Conservation (phyloP, 2,113 vertebrate species). For the Ophthalmolycus amberensis region DNA sequence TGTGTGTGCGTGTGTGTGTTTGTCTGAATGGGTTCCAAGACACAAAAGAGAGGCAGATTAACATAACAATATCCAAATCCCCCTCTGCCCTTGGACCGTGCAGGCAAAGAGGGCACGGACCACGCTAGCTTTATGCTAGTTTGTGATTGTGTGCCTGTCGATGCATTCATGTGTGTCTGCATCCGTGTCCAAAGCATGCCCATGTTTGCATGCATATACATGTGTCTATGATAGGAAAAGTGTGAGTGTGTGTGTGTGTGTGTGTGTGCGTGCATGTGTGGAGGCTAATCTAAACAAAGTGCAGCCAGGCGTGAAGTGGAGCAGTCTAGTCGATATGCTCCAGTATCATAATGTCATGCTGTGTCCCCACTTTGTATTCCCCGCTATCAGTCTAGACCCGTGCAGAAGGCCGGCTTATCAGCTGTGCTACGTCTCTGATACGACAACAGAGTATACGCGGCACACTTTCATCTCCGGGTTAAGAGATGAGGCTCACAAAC, state of each 20-base stretch:
- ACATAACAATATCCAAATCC: constrained; percentile 66
- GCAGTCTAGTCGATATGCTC: constrained; percentile 62
- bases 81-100: constrained; percentile 56
- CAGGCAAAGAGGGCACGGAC: constrained; percentile 31
- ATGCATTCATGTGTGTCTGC: background rate
- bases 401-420: constrained; percentile 32
- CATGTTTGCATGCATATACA: background rate
- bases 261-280: background rate
- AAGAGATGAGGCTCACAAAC: background rate
- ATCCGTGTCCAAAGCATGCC: constrained; percentile 5
- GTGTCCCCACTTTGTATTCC: constrained; percentile 56
- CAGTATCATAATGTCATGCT: constrained; percentile 48
- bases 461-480: background rate
- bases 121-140: constrained; percentile 2
- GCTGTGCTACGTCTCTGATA: constrained; percentile 3
- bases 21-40: constrained; percentile 45
- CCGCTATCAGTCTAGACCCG: constrained; percentile 21
- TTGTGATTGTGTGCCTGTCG: constrained; percentile 1
- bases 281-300: constrained; percentile 55
- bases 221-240: constrained; percentile 30
- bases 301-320: constrained; percentile 70
- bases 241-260: constrained; percentile 1
- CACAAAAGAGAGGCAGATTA: constrained; percentile 71
- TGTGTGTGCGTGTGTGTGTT: background rate
- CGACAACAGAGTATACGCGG: background rate